Evolutionary conservation across 1,140 invertebrate genomes (phyloP), one percentile per base, ranked within the genome.

Genomic region (Lithobius niger): DNA sequence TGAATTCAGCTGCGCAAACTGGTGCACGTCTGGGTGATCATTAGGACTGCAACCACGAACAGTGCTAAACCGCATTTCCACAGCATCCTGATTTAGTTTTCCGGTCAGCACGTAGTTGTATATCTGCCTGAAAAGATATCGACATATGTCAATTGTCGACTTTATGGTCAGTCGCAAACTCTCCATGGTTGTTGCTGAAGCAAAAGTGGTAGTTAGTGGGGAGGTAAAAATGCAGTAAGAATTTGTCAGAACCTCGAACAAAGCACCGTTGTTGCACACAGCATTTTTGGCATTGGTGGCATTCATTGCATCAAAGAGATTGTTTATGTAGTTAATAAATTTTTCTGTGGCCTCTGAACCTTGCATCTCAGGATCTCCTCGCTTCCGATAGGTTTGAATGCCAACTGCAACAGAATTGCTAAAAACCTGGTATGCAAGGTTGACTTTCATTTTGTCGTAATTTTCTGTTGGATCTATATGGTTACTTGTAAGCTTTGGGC

Each of bases 71-170:
- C 45, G 18, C 13, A 18, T 10, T 48, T 48, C 45, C 18, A 48
- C 45, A 10, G 6, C 13, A 24, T 48, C 45, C 19, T 48, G 45
- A 48, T 48, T 48, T 24, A 48, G 45, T 24, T 48, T 48, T 48
- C 10, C 6, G 13, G 45, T 48, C 6, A 48, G 45, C 6, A 48
- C 45, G 45, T 48, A 48, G 6, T 48, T 18, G 22, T 13, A 48
- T 13, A 10, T 24, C 6, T 48, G 45, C 19, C 19, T 48, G 19
- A 48, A 48, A 10, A 48, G 22, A 48, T 19, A 48, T 6, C 6
- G 22, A 48, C 45, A 48, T 6, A 48, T 19, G 22, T 48, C 45
- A 13, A 48, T 19, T 13, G n/a, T n/a, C 36, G 36, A 40, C n/a
- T 40, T 40, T 15, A 40, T 40, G 13, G 36, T 40, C 13, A 48